These are phyloP conservation scores for Hyperoplus lanceolatus DNA, from an alignment of 2,797 vertebrate genomes.

Conservation along the genomic window DNA sequence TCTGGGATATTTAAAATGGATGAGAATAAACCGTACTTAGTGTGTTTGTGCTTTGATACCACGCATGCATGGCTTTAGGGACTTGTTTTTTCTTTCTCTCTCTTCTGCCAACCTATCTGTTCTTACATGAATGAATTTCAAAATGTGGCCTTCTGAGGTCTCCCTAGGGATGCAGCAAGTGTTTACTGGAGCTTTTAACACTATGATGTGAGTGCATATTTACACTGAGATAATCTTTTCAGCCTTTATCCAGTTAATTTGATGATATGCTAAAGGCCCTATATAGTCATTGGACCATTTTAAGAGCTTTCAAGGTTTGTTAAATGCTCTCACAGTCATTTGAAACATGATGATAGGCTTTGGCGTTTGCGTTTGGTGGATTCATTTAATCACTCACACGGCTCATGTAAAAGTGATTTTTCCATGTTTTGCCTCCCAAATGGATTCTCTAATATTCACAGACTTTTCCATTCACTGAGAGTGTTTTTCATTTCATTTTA, in stretches of 20 bases:
- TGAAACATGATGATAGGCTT: slow-evolving; percentile 13
- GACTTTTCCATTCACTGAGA: background rate
- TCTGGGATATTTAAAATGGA: slow-evolving; percentile 51
- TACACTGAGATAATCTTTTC: slow-evolving; percentile 1
- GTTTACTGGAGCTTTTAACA: slow-evolving; percentile 32
- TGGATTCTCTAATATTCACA: slow-evolving; percentile 20
- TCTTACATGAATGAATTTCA: slow-evolving; percentile 17
- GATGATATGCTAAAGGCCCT: slow-evolving; percentile 8
- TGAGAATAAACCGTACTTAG: slow-evolving; percentile 26
- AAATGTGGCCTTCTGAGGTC: slow-evolving; percentile 35
- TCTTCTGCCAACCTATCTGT: background rate
- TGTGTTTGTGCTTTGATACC: slow-evolving; percentile 45
- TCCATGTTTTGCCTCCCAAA: slow-evolving; percentile 11
- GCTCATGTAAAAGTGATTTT: slow-evolving; percentile 31
- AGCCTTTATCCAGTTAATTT: background rate
- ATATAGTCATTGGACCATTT: slow-evolving; percentile 10
- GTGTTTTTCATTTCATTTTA: background rate
- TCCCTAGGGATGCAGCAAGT: background rate
- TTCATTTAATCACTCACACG: slow-evolving; percentile 37
- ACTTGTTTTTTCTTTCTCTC: background rate
- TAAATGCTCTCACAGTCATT: slow-evolving; percentile 12
- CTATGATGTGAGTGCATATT: slow-evolving; percentile 21
- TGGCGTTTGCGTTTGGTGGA: slow-evolving; percentile 41
- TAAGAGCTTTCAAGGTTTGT: slow-evolving; percentile 34
- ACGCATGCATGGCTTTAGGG: slow-evolving; percentile 21